phyloP scores from a whole-genome alignment of 23 tunicate genomes.

The Ciona savignyi region DNA sequence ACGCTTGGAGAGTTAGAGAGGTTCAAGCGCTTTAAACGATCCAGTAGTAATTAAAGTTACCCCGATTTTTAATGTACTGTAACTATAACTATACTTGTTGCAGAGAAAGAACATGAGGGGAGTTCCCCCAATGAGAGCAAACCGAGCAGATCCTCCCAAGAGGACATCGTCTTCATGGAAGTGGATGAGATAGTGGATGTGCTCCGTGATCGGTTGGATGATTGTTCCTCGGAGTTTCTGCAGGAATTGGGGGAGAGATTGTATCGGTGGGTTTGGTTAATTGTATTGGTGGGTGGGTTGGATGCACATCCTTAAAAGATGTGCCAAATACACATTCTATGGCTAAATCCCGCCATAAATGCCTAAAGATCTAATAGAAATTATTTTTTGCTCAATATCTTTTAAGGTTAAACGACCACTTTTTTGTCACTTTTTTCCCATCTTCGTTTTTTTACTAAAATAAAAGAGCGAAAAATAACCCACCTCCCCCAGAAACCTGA shows the following conservation, averaged over 20 bases:
- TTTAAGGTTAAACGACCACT: too few species aligned
- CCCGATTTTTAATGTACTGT: background rate
- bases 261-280: constrained; percentile 36
- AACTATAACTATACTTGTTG: background rate
- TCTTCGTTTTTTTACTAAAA: constrained; percentile 3
- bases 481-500: constrained; percentile 37
- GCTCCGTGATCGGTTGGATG: constrained; percentile 12
- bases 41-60: too few species aligned
- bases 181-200: constrained; percentile 35
- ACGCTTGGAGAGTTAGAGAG: background rate
- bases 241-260: constrained; percentile 28
- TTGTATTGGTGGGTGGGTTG: background rate
- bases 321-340: too few species aligned
- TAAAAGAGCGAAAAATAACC: background rate
- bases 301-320: background rate
- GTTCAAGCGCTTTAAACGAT: too few species aligned
- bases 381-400: too few species aligned
- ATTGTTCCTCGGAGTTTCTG: constrained; percentile 47
- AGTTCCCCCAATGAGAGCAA: background rate
- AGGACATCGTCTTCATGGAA: constrained; percentile 38
- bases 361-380: too few species aligned
- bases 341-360: too few species aligned
- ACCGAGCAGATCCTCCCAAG: background rate
- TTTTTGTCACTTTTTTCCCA: too few species aligned
- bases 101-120: constrained; percentile 16